phyloP scores from a whole-genome alignment of 2,888 invertebrate species.

The Aphidoletes aphidimyza region DNA sequence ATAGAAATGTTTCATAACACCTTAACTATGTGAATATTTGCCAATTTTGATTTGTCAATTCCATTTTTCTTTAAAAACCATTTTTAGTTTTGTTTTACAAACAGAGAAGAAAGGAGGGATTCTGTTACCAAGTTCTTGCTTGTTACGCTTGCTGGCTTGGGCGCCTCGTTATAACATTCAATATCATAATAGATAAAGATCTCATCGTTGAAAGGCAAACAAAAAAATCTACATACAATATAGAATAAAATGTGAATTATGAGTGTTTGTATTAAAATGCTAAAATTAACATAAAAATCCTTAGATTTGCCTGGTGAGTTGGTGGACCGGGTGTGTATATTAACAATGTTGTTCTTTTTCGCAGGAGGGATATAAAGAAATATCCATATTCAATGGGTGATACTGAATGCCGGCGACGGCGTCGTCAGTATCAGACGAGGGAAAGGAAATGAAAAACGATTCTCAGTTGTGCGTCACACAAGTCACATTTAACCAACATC shows the following conservation, averaged over 20 bases:
- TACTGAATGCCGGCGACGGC: slow-evolving; percentile 31
- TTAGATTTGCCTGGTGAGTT: not conserved
- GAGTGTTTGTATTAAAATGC: slow-evolving; percentile 22
- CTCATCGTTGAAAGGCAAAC: not conserved
- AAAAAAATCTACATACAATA: not conserved
- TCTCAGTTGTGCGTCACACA: not conserved
- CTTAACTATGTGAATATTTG: too few relatives aligned
- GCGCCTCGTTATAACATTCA: too few relatives aligned
- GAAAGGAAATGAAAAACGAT: slow-evolving; percentile 50
- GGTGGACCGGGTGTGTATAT: slow-evolving; percentile 8
- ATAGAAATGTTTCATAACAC: too few relatives aligned
- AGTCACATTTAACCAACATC: not conserved
- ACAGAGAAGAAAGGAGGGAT: too few relatives aligned
- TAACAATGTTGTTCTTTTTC: too few relatives aligned
- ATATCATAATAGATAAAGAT: slow-evolving; percentile 41
- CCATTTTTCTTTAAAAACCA: too few relatives aligned
- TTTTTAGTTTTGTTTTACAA: too few relatives aligned
- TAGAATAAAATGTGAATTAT: not conserved
- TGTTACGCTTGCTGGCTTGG: too few relatives aligned
- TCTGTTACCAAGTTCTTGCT: too few relatives aligned
- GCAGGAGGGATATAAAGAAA: not conserved
- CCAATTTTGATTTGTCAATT: too few relatives aligned
- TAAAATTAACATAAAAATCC: not conserved
- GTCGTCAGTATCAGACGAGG: not conserved
- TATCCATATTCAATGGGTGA: not conserved